Evolutionary conservation across 2,888 invertebrate genomes (phyloP).

Genomic region (Melinaea menophilus): DNA sequence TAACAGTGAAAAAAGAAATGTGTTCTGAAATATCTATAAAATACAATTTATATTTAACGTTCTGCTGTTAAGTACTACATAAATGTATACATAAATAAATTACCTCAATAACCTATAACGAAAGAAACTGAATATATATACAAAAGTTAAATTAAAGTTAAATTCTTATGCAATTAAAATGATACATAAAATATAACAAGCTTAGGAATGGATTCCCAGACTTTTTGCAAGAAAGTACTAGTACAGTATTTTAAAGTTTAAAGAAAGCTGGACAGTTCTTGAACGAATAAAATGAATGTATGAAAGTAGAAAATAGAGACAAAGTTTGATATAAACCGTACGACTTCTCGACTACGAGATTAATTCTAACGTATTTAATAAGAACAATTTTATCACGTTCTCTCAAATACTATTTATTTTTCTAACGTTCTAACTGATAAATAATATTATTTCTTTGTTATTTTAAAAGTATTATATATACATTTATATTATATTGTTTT

Average conservation of each 20-base stretch:
- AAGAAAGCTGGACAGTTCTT: conserved; percentile 31
- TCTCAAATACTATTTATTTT: not conserved
- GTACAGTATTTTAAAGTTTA: conserved; percentile 31
- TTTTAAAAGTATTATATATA: not conserved
- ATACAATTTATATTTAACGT: too few species aligned
- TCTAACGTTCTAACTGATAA: not conserved
- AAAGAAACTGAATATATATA: not conserved
- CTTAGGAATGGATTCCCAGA: conserved; percentile 29
- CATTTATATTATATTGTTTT: not conserved
- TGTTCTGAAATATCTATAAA: too few species aligned
- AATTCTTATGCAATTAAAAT: conserved; percentile 18
- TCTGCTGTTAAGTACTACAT: too few species aligned
- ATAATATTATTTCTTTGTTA: not conserved
- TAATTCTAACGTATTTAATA: conserved; percentile 29
- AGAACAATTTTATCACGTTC: conserved; percentile 12
- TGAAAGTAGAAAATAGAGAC: conserved; percentile 30
- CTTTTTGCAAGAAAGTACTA: conserved; percentile 26
- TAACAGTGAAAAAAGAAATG: too few species aligned
- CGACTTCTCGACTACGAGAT: conserved; percentile 29
- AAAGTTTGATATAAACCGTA: conserved; percentile 31
- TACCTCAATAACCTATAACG: too few species aligned
- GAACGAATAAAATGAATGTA: conserved; percentile 31
- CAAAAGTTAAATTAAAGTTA: conserved; percentile 10
- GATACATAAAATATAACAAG: conserved; percentile 22
- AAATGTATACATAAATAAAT: too few species aligned